Base-by-base conservation (phyloP, 2,888 invertebrate genomes). In the Beris chalybata region DNA sequence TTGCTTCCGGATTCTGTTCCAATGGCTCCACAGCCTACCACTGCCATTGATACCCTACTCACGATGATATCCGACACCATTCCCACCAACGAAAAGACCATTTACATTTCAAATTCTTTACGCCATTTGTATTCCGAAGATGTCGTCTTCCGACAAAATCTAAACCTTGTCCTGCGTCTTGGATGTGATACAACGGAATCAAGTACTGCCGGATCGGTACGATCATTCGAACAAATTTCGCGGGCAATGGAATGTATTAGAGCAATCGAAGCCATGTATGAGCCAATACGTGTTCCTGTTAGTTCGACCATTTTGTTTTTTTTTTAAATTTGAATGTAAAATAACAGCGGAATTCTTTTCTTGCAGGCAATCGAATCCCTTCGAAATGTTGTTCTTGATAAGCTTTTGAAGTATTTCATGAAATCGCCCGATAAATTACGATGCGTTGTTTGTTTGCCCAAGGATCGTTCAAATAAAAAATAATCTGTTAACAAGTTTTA, bases 161-260 rank as follows among this genome's bases (percentile, higher is more conserved):
- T 58, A 45, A 58, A 45, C 29, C 47, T 58, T 4, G 58, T 44
- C 4, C 22, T 58, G 44, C 58, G 58, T 7, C 30, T 58, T 12
- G 58, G 58, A 6, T 4, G 5, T 4, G 45, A 47, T 12, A 12
- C 44, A 5, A 9, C 29, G 32, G 3, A 38, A 7, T 38, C 38
- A 13, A 43, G 38, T 12, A 38, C 43, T 5, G 38, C 43, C 11
- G 47, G 58, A 30, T 58, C 58, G 11, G 45, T 58, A 11, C 58
- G 58, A 29, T 58, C 58, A 4, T 58, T 58, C 30, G 58, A 58
- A 45, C 58, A 58, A 29, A 58, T 58, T 9, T 58, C 58, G 6
- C 29, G 58, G 29, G 63, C 63, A n/a, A 52, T 63, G 63, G 44
- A 63, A 53, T 63, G 63, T 11, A 53, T 63, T 6, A 52, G 63